Evolutionary conservation across 2,113 vertebrate genomes (phyloP).

Genomic region (Pandion haliaetus): DNA sequence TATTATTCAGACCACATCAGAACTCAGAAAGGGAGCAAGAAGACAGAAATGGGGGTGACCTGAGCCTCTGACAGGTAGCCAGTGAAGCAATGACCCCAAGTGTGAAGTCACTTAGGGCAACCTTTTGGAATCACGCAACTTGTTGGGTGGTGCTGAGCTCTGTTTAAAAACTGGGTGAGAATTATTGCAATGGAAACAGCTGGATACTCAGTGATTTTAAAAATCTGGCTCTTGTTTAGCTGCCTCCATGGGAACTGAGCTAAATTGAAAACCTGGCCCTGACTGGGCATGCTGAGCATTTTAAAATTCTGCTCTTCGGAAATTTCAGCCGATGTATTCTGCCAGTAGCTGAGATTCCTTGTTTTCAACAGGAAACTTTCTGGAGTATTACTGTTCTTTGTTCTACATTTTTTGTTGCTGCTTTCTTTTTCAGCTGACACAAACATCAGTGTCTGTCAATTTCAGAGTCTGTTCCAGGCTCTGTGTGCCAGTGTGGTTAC

Average conservation of each 20-base stretch:
- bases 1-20: not conserved
- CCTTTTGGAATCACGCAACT: not conserved
- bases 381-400: not conserved
- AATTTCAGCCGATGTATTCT: not conserved
- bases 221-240: slow-evolving; percentile 28
- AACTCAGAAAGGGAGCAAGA: not conserved
- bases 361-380: not conserved
- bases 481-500: not conserved
- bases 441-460: not conserved
- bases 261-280: slow-evolving; percentile 33
- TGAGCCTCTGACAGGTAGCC: not conserved
- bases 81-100: not conserved
- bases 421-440: slow-evolving; percentile 1
- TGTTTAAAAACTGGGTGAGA: not conserved
- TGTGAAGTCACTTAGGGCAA: not conserved
- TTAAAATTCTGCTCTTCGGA: slow-evolving; percentile 16
- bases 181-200: slow-evolving; percentile 13
- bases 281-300: not conserved
- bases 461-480: not conserved
- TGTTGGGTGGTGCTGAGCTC: not conserved
- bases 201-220: not conserved
- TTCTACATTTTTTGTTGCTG: not conserved
- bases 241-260: slow-evolving; percentile 15
- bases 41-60: not conserved
- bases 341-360: not conserved